Evolutionary conservation across 2,888 invertebrate species (phyloP).

Genomic region (Celastrina argiolus): DNA sequence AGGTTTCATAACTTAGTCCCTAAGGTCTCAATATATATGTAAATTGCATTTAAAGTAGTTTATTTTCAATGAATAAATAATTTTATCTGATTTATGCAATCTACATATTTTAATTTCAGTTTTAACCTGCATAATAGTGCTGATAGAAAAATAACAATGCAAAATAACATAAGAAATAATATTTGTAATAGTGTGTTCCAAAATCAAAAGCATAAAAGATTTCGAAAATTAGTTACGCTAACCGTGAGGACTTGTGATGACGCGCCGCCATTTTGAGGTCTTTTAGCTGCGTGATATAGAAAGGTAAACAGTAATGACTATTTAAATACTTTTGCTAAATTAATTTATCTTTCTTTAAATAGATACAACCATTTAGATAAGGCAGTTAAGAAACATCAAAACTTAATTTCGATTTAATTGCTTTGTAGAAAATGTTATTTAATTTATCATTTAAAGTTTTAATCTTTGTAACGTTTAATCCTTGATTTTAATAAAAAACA

Average conservation of each 20-base stretch:
- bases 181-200: neutral
- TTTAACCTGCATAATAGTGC: neutral
- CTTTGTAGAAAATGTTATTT: neutral
- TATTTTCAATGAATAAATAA: conserved; percentile 17
- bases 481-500: too few relatives aligned
- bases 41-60: neutral
- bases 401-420: neutral
- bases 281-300: too few relatives aligned
- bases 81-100: conserved; percentile 7
- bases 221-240: too few relatives aligned
- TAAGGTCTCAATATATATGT: conserved; percentile 4
- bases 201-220: too few relatives aligned
- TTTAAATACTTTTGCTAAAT: neutral
- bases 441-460: neutral
- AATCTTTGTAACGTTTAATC: too few relatives aligned
- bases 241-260: too few relatives aligned
- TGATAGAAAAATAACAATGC: neutral
- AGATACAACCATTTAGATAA: neutral
- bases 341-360: neutral
- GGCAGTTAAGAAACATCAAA: neutral
- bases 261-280: too few relatives aligned
- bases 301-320: neutral
- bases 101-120: neutral
- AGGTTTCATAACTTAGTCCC: neutral
- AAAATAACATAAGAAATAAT: neutral